Percentiles rank a stretch among this genome's conserved stretches.
phyloP scores from a whole-genome alignment of 2,888 invertebrate species.

The Plebejus melissa region DNA sequence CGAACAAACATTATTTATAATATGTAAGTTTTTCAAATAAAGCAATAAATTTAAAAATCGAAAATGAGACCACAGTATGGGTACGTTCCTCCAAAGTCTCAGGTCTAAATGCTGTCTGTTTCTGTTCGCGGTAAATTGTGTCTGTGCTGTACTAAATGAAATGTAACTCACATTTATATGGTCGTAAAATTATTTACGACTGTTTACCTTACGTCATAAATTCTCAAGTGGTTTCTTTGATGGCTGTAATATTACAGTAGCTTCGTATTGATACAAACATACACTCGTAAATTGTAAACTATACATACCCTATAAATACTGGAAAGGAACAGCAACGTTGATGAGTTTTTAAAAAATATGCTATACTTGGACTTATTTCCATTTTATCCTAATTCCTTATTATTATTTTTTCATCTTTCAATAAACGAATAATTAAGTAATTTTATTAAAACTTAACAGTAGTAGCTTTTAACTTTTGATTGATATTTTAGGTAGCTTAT shows the following conservation, averaged over 20 bases:
- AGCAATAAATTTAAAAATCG: not conserved
- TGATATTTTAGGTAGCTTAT: too few species aligned
- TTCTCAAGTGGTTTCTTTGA: conserved; percentile 40
- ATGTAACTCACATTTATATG: conserved; percentile 44
- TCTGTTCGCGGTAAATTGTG: conserved; percentile 36
- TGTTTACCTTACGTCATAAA: conserved; percentile 51
- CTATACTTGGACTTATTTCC: too few species aligned
- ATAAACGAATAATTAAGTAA: too few species aligned
- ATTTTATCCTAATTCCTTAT: too few species aligned
- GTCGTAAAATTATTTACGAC: conserved; percentile 56
- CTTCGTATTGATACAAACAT: not conserved
- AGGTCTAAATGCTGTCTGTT: conserved; percentile 35
- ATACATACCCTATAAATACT: not conserved
- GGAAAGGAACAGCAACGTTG: not conserved
- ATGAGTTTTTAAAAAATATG: not conserved
- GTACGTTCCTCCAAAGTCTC: not conserved
- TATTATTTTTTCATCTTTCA: too few species aligned
- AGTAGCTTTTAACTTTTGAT: too few species aligned
- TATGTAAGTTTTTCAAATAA: too few species aligned
- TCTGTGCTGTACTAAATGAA: conserved; percentile 36
- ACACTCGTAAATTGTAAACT: not conserved
- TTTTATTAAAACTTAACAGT: not conserved
- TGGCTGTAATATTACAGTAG: conserved; percentile 39
- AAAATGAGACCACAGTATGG: not conserved
- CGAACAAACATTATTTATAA: too few species aligned